Evolutionary conservation across 1,140 invertebrate genomes (phyloP), one percentile per base, ranked within the genome.

Genomic region (Pseudomyrmex concolor): DNA sequence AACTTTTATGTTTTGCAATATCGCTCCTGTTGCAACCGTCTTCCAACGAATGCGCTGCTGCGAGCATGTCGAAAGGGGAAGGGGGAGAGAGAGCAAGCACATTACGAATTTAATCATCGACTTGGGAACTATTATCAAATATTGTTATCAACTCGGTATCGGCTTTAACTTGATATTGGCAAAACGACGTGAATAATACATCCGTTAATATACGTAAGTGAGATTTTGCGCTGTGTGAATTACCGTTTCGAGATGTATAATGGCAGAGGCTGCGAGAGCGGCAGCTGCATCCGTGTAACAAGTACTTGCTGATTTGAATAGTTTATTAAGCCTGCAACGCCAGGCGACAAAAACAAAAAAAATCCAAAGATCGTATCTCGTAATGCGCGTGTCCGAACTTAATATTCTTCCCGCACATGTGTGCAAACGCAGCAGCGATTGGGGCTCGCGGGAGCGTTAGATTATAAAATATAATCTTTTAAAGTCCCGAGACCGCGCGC

Each of bases 401-500:
- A 34, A 34, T 7, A 5, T 34, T 34, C 34, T 7, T 34, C 3
- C 5, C 34, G 34, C 34, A 5, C 34, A 7, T 7, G 34, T 7
- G 34, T 5, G 34, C 13, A 10, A 4, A 15, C 1, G 25, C 17
- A 43, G 17, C 12, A 22, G 55, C 71, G 60, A 71, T 80, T 54
- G 10, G 8, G 19, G 15, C 19, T 8, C 51, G 66, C 51, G 66
- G 54, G 17, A 82, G 63, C 62, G 59, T 82, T 63, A 51, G 70
- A 82, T 82, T 74, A 82, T 82, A 74, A 82, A 82, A 82, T 82
- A 74, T 82, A 82, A 74, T 82, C 78, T 55, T 51, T 74, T 72
- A 82, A 82, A 74, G 57, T 63, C 50, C 71, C 50, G 43, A 57
- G 25, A 25, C 25, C 25, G 17, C 45, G 60, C 57, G 17, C 45